Evolutionary conservation across 2,113 vertebrate genomes (phyloP).

Genomic region (Ptilorrhoa leucosticta): DNA sequence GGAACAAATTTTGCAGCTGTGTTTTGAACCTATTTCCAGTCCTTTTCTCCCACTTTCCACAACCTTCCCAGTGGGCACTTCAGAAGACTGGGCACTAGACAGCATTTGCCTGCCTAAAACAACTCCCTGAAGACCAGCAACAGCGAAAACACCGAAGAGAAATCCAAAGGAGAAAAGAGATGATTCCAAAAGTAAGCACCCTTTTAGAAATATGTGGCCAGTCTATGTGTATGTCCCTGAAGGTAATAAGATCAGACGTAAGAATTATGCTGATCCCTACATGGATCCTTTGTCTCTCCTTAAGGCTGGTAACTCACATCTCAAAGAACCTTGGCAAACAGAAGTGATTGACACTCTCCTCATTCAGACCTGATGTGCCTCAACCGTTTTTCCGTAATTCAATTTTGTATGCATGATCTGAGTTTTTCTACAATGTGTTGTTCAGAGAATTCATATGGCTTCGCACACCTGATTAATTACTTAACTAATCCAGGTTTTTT

Average conservation of each 20-base stretch:
- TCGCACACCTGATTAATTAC: constrained; percentile 42
- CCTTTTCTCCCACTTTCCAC: neutral
- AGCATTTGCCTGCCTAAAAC: neutral
- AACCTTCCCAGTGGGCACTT: neutral
- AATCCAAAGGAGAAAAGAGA: neutral
- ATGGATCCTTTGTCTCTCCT: neutral
- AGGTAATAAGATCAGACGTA: neutral
- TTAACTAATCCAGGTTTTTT: constrained; percentile 3
- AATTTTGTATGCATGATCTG: constrained; percentile 1
- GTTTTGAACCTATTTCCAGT: neutral
- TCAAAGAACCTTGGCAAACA: constrained; percentile 11
- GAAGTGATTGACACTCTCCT: constrained; percentile 1
- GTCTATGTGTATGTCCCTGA: neutral
- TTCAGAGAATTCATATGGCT: constrained; percentile 25
- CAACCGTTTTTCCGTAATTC: constrained; percentile 5
- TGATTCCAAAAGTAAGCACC: neutral
- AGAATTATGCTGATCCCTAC: constrained; percentile 4
- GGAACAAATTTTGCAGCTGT: neutral
- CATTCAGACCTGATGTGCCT: neutral
- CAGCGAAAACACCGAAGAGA: neutral
- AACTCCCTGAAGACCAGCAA: neutral
- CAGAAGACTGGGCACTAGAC: neutral
- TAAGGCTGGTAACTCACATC: constrained; percentile 6
- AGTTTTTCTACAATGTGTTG: neutral
- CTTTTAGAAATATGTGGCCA: neutral